Percentiles rank a stretch among this genome's conserved stretches.
These are phyloP conservation scores for Sula dactylatra DNA, from an alignment of 2,113 vertebrate species.

Conservation along the genomic window DNA sequence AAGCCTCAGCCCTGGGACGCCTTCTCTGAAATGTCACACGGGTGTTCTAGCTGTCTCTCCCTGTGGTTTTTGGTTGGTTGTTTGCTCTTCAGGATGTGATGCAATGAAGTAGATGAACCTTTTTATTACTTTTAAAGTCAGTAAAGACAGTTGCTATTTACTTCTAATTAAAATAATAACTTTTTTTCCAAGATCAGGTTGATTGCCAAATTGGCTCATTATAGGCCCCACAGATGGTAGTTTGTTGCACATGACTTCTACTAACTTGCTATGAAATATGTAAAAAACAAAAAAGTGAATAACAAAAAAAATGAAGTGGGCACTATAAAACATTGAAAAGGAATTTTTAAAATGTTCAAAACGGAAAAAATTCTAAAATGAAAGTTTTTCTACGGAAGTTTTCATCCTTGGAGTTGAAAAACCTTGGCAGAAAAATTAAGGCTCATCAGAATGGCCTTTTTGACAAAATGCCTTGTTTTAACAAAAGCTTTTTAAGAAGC, in stretches of 20 bases:
- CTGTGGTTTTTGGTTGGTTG: not conserved
- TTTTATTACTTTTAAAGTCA: not conserved
- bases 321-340: not conserved
- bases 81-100: not conserved
- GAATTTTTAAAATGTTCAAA: not conserved
- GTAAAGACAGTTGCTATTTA: not conserved
- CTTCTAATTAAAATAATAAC: not conserved
- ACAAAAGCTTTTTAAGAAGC: not conserved
- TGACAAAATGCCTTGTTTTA: not conserved
- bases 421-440: not conserved
- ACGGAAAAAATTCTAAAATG: not conserved
- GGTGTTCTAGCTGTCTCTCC: not conserved
- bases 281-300: not conserved
- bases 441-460: not conserved
- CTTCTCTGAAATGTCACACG: not conserved
- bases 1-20: not conserved
- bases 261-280: not conserved
- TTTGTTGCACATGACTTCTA: not conserved
- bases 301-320: not conserved
- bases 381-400: not conserved
- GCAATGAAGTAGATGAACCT: not conserved
- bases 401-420: not conserved
- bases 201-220: not conserved
- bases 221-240: not conserved
- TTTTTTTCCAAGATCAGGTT: not conserved